A percentile compares a stretch with the other conserved stretches of the same genome.
Evolutionary conservation across 2,113 vertebrate genomes (phyloP).

Genomic region (Panurus biarmicus): DNA sequence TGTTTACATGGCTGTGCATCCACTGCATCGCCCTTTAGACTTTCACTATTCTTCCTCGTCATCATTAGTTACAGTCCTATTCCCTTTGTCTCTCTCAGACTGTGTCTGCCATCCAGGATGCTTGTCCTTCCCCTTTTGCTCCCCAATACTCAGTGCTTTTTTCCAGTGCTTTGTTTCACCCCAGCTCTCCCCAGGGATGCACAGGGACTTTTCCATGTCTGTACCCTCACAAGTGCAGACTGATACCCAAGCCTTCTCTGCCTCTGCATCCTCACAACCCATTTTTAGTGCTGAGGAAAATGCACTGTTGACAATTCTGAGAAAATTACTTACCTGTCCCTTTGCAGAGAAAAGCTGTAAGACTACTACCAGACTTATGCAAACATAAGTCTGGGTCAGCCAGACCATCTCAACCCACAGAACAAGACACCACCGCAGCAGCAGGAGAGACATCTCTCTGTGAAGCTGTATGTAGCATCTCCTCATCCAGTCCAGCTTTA

Average conservation of each 20-base stretch:
- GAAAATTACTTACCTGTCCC: neutral
- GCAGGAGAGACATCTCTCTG: neutral
- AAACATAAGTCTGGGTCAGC: rapidly evolving
- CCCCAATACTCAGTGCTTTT: neutral
- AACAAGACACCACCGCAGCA: neutral
- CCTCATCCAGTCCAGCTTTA: neutral
- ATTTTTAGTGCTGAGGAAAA: neutral
- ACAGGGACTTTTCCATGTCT: neutral
- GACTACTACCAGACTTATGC: neutral
- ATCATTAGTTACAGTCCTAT: neutral
- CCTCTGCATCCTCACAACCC: neutral
- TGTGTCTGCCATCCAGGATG: neutral
- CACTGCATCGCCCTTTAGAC: neutral
- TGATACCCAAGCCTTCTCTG: neutral
- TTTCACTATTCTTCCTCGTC: neutral
- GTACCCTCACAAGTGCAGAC: neutral
- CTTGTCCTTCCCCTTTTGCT: neutral
- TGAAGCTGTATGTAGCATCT: neutral
- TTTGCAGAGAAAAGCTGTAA: neutral
- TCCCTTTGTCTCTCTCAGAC: neutral
- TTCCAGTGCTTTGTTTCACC: neutral
- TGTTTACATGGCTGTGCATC: neutral
- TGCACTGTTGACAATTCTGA: neutral
- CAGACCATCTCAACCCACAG: neutral
- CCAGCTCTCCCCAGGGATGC: neutral